Base-by-base conservation (phyloP, 2,113 vertebrate species). In the Copsychus sechellarum region DNA sequence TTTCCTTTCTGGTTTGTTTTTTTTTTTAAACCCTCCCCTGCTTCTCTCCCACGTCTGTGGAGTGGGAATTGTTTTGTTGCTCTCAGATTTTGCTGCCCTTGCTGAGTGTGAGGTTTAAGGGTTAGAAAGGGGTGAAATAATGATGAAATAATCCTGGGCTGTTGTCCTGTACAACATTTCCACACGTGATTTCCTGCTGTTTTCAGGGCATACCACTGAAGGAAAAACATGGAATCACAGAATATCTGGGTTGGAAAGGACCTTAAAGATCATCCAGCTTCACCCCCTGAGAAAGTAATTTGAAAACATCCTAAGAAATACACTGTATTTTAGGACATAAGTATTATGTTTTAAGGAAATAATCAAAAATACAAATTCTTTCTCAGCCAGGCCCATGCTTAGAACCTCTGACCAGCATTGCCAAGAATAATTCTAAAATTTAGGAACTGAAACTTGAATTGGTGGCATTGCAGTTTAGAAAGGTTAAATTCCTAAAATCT, bases 111-210 rank as follows among this genome's bases (percentile, higher is more conserved):
- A 85, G n/a, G 25, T 73, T 69, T 26, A 66, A 70, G 42, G 31
- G 38, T 58, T 70, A 45, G 91, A 43, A 72, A 85, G 14, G 47
- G 38, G 21, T 83, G 25, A 67, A 92, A 58, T 88, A 86, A 42
- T 14, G 8, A 53, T 43, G 7, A 72, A 91, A 51, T 83, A 79
- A 62, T 26, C 50, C 12, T 4, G 26, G 26, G 38, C 15, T 66
- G 23, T 67, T 66, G 15, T 74, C 42, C 54, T 62, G 5, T 48
- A 18, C 33, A 53, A 50, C 81, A 58, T 25, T 47, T 57, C 12
- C 11, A 34, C 1, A 0, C 0, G 0, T 66, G 66, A 61, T 69
- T 92, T 84, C 28, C 6, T 53, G 22, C 0, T 67, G 21, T 69
- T 86, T 53, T 43, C 64, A 22, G 5, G 19, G 25, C 9, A 1